Base-by-base conservation (phyloP, 2,888 invertebrate genomes). In the Tenthredo notha region DNA sequence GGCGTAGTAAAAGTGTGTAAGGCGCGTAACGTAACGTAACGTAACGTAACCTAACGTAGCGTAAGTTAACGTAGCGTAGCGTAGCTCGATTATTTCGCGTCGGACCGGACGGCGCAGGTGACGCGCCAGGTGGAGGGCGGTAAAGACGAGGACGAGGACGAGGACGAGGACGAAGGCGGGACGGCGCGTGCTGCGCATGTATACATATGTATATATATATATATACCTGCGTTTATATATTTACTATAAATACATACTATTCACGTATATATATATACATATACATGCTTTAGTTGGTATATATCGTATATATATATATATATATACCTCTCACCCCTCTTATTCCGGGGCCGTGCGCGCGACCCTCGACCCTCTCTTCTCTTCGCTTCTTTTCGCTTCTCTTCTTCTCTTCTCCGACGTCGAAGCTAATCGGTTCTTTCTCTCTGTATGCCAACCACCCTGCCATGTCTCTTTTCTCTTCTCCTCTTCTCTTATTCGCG, bases 181-280 rank as follows among this genome's bases (percentile, higher is more conserved):
- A 72, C 74, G 88, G 89, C 90, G 89, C 90, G 90, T 91, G 91
- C 91, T 91, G 89, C 87, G 90, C 77, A 29, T 74, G 21, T 74
- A 74, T 74, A 74, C 67, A 74, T 74, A 43, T 74, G 0, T 40
- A 29, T 65, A 65, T 61, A 61, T 61, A 65, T 2, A 61, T 61
- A 61, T 61, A 61, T 37, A 37, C 15, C 4, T 67, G 33, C 15
- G 15, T 67, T 29, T 67, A 61, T 12, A 25, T 61, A 61, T 25
- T 6, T 61, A 61, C 54, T 50, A 50, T 65, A 65, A 7, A 65
- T 65, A 65, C 65, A 65, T 65, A 65, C 12, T 65, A 67, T 67
- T 4, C 18, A 5, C 37, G 58, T 58, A 33, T 29, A 33, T 33
- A 33, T 33, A 29, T 25, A 10, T 61, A 37, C 37, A 29, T 67